Base-by-base conservation (phyloP, 2,797 vertebrate species). In the Trachops cirrhosus region DNA sequence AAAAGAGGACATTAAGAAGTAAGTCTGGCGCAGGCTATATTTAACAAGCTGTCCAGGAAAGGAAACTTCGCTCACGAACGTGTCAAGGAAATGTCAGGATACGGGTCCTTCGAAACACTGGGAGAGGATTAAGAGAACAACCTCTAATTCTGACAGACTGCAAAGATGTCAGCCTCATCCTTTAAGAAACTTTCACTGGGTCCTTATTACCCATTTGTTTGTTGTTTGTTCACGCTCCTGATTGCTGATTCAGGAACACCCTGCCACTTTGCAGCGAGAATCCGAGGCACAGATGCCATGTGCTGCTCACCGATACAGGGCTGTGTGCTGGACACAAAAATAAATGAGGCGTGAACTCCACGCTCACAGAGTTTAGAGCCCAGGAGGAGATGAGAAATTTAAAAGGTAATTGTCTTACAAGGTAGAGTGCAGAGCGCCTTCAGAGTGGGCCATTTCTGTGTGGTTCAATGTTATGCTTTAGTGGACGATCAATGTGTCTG, bases 361-460 rank as follows among this genome's bases (percentile, higher is more conserved):
- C 0, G n/a, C 44, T 82, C 86, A 82, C 2, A 3, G 54, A 41
- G 59, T 34, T 87, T 34, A 78, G 71, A 18, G 29, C 46, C 92
- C 32, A 32, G 62, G 21, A 95, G 77, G 21, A 73, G 87, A 89
- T 5, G 79, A 87, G 87, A 75, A 79, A 86, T 48, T 34, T 67
- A 85, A 70, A 95, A 80, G 34, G 18, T 74, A 71, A 84, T 48
- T 75, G 85, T 91, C 94, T 92, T 84, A 87, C 71, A 44, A 80
- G 70, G 62, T 10, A 26, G 80, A 91, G 8, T 26, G 46, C 85
- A 64, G 37, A 26, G n/a, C 2, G 22, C 46, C 71, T 83, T 84
- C 29, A 12, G 44, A 77, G 52, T 0, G 5, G 83, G 39, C 22
- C 24, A 0, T 67, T 54, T 77, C 4, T 74, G 32, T 6, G 16